Evolutionary conservation across 2,113 vertebrate species (phyloP), one percentile per base, ranked within the genome.

Genomic region (Ahaetulla prasina): DNA sequence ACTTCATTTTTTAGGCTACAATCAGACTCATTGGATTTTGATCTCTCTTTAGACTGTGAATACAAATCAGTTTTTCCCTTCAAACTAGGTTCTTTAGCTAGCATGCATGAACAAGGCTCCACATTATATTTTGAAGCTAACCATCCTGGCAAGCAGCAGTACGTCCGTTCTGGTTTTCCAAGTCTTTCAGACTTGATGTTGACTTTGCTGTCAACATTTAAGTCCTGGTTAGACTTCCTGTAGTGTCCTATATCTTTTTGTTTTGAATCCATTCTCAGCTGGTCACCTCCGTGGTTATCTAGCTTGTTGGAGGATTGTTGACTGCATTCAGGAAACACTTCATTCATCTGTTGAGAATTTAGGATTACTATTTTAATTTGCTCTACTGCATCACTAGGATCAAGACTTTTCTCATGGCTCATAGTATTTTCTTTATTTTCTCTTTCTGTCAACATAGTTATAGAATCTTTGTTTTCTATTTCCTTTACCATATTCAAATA

Each of bases 311-410:
- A 92, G 3, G 68, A 63, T 22, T 91, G 60, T 4, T 4, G 10
- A 0, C 27, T 92, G 4, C 87, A 89, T 22, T 95, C 96, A 50
- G 96, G 95, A 95, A 96, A 95, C 1, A 95, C 27, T 74, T 97
- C 95, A 93, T 93, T 95, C 94, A 96, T 92, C 45, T 94, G 89
- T 87, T 95, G 92, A n/a, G 96, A 92, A 43, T 45, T 96, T 91
- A 97, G 93, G 27, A 96, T 20, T 60, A 85, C 89, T 92, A 94
- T 95, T 92, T 97, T 93, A 91, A 95, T 95, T 89, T 97, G 94
- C 52, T 93, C 94, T 93, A 93, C 18, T 39, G 90, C 30, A 8
- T 92, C 94, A 49, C 94, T 93, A 49, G 74, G n/a, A 63, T 3
- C 3, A 74, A n/a, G 87, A 80, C 10, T 93, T 92, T 95, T 93